Evolutionary conservation across 2,113 vertebrate species (phyloP).

Genomic region (Platanista minor): DNA sequence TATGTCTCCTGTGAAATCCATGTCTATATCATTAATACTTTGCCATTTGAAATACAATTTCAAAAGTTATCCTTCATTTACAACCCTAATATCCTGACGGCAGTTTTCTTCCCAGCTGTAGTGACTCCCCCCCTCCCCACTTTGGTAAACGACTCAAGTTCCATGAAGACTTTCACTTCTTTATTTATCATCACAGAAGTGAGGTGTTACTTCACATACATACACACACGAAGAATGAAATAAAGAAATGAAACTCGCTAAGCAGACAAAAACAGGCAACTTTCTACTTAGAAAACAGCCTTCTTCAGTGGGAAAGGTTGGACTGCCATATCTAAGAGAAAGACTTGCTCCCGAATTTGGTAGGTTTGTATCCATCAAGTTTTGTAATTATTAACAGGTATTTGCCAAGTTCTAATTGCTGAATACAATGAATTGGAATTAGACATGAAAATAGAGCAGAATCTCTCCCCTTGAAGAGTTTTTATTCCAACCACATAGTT

Average conservation of each 20-base stretch:
- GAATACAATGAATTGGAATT: slow-evolving; percentile 69
- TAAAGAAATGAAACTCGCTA: slow-evolving; percentile 86
- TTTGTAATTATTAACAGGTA: slow-evolving; percentile 84
- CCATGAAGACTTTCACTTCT: slow-evolving; percentile 88
- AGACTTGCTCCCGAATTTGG: slow-evolving; percentile 63
- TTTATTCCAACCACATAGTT: slow-evolving; percentile 48
- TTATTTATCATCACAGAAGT: slow-evolving; percentile 84
- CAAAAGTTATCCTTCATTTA: slow-evolving; percentile 75
- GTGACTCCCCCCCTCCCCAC: slow-evolving; percentile 4
- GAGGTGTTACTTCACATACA: slow-evolving; percentile 82
- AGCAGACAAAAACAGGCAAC: slow-evolving; percentile 83
- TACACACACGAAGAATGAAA: slow-evolving; percentile 81
- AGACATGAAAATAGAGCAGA: slow-evolving; percentile 35
- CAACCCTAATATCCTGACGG: slow-evolving; percentile 62
- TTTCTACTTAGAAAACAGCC: slow-evolving; percentile 83
- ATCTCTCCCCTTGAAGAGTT: slow-evolving; percentile 46
- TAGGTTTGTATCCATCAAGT: slow-evolving; percentile 67
- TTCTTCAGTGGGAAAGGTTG: slow-evolving; percentile 73
- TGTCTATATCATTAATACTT: slow-evolving; percentile 43
- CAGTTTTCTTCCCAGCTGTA: slow-evolving; percentile 62
- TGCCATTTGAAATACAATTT: slow-evolving; percentile 65
- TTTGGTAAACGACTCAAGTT: slow-evolving; percentile 82
- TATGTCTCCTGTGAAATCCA: slow-evolving; percentile 51
- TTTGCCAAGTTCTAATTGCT: slow-evolving; percentile 82
- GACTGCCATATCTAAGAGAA: slow-evolving; percentile 56